Evolutionary conservation across 2,113 vertebrate species (phyloP).

Genomic region (Tamias sibiricus): DNA sequence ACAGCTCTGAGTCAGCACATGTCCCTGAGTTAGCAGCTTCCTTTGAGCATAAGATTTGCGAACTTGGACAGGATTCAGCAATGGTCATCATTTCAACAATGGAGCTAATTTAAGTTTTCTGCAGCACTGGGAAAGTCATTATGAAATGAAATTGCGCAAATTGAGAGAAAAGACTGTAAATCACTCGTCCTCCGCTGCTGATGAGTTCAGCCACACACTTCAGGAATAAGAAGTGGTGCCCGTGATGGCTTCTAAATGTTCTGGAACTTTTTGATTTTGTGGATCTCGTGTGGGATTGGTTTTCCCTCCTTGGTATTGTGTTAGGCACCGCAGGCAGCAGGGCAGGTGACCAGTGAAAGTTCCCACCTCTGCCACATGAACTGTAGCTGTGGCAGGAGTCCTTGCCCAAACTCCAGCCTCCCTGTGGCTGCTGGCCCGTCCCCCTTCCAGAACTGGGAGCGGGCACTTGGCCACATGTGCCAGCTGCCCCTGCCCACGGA

Average conservation of each 20-base stretch:
- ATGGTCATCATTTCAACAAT: slow-evolving; percentile 61
- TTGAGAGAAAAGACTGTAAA: not conserved
- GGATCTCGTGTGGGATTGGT: not conserved
- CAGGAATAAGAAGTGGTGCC: not conserved
- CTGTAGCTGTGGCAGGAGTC: not conserved
- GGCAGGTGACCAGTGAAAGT: not conserved
- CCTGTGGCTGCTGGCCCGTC: fast-evolving
- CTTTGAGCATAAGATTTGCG: not conserved
- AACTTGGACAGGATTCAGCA: slow-evolving; percentile 39
- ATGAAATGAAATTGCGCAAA: not conserved
- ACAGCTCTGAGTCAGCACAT: not conserved
- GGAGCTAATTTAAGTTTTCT: slow-evolving; percentile 55
- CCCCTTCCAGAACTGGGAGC: not conserved
- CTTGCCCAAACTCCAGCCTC: not conserved
- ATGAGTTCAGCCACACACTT: not conserved
- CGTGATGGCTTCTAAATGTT: not conserved
- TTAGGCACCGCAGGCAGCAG: not conserved
- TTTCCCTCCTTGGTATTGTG: not conserved
- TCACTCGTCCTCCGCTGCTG: not conserved
- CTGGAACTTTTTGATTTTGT: not conserved
- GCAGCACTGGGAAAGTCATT: not conserved
- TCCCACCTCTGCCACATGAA: not conserved
- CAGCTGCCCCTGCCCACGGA: not conserved
- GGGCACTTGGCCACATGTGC: not conserved
- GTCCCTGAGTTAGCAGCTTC: not conserved